Percentiles rank a stretch among this genome's conserved stretches.
Conservation (phyloP, 2,888 invertebrate genomes). For the Bombylius major region DNA sequence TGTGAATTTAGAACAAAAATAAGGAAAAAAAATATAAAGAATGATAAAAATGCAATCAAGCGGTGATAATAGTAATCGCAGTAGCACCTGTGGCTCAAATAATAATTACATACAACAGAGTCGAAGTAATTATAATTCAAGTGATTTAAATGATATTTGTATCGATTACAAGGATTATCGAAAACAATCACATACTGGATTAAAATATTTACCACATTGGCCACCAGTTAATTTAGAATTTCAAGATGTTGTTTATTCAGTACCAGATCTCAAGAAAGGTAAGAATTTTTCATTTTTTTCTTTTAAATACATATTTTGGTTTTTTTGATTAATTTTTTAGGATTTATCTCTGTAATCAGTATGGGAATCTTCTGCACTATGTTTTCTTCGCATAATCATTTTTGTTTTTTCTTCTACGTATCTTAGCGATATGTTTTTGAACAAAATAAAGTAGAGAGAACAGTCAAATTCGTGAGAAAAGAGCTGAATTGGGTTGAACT, state of each 20-base stretch:
- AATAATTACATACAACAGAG: neutral
- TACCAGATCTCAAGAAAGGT: conserved; percentile 58
- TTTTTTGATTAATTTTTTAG: neutral
- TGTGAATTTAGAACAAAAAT: no score
- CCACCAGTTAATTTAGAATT: conserved; percentile 73
- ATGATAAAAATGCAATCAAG: neutral
- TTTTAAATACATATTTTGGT: neutral
- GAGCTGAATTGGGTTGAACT: no score
- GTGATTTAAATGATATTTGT: conserved; percentile 5
- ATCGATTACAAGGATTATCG: neutral
- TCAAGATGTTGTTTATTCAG: conserved; percentile 66
- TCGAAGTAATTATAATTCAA: conserved; percentile 2
- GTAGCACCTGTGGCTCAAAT: neutral
- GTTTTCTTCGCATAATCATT: no score
- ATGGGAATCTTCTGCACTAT: no score
- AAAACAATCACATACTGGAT: neutral
- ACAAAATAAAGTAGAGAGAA: no score
- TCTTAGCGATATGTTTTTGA: no score
- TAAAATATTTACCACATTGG: conserved; percentile 50
- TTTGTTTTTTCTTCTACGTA: no score
- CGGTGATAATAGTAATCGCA: neutral
- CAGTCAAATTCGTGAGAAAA: no score
- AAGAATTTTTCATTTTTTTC: conserved; percentile 19
- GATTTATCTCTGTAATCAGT: no score
- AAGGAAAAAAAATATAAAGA: no score